phyloP scores from a whole-genome alignment of 2,888 invertebrate species.

The Polymixis lichenea region DNA sequence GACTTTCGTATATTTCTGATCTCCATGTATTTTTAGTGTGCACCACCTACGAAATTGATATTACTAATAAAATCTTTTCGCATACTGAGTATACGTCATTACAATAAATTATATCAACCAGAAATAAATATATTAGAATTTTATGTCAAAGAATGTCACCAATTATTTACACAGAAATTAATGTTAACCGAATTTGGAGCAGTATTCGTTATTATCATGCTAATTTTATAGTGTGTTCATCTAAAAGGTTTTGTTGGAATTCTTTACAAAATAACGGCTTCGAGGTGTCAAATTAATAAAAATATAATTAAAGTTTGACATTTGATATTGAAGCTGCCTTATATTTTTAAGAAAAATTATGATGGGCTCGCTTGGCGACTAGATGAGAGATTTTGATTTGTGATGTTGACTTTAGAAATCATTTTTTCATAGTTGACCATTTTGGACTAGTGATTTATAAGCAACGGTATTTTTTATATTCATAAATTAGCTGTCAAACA shows the following conservation, averaged over 20 bases:
- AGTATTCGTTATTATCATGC: constrained; percentile 76
- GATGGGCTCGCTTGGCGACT: constrained; percentile 26
- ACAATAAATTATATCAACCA: constrained; percentile 46
- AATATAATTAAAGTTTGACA: constrained; percentile 53
- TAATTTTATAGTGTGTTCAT: constrained; percentile 74
- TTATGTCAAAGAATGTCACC: constrained; percentile 63
- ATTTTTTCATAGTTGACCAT: constrained; percentile 21
- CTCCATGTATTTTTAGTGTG: constrained; percentile 2
- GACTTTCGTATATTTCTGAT: neutral
- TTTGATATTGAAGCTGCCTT: constrained; percentile 28
- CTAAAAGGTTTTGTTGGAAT: constrained; percentile 53
- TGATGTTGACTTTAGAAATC: constrained; percentile 42
- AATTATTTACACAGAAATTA: constrained; percentile 68
- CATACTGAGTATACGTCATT: constrained; percentile 22
- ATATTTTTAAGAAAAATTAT: constrained; percentile 37
- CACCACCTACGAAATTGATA: constrained; percentile 15
- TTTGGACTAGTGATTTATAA: constrained; percentile 34
- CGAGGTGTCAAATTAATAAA: constrained; percentile 56
- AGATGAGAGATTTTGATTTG: constrained; percentile 34
- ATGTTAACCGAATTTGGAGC: constrained; percentile 73
- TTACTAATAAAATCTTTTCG: constrained; percentile 20
- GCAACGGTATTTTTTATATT: neutral
- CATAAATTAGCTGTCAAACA: neutral
- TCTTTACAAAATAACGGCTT: constrained; percentile 44
- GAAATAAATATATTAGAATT: constrained; percentile 49